Evolutionary conservation across 2,113 vertebrate species (phyloP), one percentile per base, ranked within the genome.

Genomic region (Rhinoptilus africanus): DNA sequence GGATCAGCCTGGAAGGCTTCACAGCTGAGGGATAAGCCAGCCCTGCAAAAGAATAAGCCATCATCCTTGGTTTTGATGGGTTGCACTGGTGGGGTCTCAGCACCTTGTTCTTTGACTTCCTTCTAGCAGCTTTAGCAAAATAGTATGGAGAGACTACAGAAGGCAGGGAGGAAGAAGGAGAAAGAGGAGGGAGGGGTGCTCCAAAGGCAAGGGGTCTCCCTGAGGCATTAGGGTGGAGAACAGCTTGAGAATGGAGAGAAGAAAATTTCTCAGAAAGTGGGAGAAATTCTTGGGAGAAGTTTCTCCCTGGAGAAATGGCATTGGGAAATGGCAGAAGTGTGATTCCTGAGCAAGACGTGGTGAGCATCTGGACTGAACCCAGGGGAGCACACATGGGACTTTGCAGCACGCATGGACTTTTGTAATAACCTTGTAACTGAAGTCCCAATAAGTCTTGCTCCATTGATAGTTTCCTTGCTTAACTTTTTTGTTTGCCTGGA

Each of bases 161-260:
- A 53, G 45, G 37, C 32, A 53, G 47, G 22, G 34, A 34, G 11
- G 54, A 60, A 27, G 16, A 59, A 32, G 68, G 30, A 77, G 32
- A 51, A 48, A 68, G 30, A 76, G 53, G 28, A 45, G 34, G 35
- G 76, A 26, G 22, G 45, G 37, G 37, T 53, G 45, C 4, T 76
- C 39, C 7, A 6, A 68, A 62, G 34, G 23, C 54, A 34, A 39
- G 45, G 28, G 10, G 9, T 30, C 19, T 62, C 39, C n/a, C 10
- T 0, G 0, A 17, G 54, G 16, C 28, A n/a, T 34, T 47, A 68
- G 3, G 16, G 12, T 3, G 2, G 10, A 14, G 28, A 39, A 20
- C 47, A 68, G 47, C 39, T 76, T 62, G 34, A 69, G 28, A 47
- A 34, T 28, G 9, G 34, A 71, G 18, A 43, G 17, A 53, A 78